phyloP scores from a whole-genome alignment of 2,113 vertebrate species.

The Pangasianodon hypophthalmus region DNA sequence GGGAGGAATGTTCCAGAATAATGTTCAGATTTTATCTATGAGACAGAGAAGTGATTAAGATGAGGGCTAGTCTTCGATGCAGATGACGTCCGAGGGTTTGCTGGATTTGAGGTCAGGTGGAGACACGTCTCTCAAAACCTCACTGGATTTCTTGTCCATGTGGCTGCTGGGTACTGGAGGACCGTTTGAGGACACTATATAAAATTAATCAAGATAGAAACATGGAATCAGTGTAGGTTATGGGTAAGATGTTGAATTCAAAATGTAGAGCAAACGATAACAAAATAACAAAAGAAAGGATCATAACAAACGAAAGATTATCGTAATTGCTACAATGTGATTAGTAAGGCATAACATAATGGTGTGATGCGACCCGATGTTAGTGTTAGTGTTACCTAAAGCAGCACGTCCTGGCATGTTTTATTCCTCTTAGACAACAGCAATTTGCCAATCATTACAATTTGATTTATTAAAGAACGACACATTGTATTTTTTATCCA shows the following conservation, averaged over 20 bases:
- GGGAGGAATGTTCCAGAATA: conserved; percentile 19
- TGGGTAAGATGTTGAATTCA: not conserved
- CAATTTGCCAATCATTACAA: no score
- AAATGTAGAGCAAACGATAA: not conserved
- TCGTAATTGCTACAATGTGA: not conserved
- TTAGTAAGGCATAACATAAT: not conserved
- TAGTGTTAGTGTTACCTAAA: not conserved
- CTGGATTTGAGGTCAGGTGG: conserved; percentile 74
- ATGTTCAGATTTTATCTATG: not conserved
- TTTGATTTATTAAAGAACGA: no score
- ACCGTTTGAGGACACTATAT: conserved; percentile 75
- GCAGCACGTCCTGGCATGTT: not conserved
- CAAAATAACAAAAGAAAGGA: not conserved
- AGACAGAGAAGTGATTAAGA: conserved; percentile 9
- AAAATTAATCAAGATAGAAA: conserved; percentile 42
- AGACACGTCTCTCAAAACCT: conserved; percentile 73
- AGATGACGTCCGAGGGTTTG: conserved; percentile 73
- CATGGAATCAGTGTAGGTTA: not conserved
- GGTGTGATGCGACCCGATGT: not conserved
- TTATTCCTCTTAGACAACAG: not conserved
- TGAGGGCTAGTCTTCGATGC: conserved; percentile 71
- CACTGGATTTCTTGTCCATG: conserved; percentile 76
- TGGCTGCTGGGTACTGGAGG: conserved; percentile 69
- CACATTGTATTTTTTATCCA: no score
- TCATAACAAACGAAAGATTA: not conserved